phyloP scores from a whole-genome alignment of 2,113 vertebrate genomes.

The Anseranas semipalmata region DNA sequence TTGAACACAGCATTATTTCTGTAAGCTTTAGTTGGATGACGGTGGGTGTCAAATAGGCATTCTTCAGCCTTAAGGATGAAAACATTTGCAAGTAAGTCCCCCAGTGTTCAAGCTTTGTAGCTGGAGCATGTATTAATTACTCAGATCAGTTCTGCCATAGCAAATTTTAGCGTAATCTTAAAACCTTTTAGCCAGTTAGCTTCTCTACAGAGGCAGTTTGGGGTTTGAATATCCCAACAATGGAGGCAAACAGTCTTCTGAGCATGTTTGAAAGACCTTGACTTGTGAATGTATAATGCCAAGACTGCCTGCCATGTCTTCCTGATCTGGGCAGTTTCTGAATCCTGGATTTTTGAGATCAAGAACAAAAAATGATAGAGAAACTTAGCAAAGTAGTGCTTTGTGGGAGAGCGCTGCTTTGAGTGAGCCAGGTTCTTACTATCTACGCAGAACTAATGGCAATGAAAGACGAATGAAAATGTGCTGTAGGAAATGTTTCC shows the following conservation, averaged over 20 bases:
- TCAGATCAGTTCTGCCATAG: neutral
- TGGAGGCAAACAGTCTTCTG: neutral
- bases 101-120: neutral
- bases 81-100: neutral
- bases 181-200: neutral
- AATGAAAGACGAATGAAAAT: neutral
- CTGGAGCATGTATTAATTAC: neutral
- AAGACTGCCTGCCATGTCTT: neutral
- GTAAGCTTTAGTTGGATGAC: neutral
- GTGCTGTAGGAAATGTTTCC: neutral
- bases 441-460: neutral
- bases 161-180: neutral
- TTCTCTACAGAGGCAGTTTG: neutral
- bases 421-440: neutral
- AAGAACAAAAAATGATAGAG: neutral
- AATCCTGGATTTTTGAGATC: neutral
- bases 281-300: neutral
- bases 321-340: neutral
- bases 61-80: neutral
- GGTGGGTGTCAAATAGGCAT: neutral
- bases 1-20: neutral
- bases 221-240: neutral
- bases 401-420: neutral
- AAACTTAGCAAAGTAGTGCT: neutral
- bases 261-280: neutral